These are phyloP conservation scores for Zosterops hypoxanthus DNA, from an alignment of 2,113 vertebrate genomes.

Conservation along the genomic window DNA sequence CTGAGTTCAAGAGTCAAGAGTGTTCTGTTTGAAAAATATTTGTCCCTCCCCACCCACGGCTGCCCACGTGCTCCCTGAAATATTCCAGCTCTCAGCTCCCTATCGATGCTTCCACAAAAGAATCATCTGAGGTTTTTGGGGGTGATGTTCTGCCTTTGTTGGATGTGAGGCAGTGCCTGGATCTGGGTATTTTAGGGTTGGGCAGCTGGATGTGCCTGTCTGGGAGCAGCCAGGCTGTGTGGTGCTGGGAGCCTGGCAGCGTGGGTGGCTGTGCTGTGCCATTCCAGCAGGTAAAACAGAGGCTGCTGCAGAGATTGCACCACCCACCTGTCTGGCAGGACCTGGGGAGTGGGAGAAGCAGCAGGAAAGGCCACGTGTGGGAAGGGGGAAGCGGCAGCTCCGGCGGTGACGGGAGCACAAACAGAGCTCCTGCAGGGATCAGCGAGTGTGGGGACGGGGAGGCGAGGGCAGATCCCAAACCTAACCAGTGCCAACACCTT, in stretches of 20 bases:
- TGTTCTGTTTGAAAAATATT: constrained; percentile 52
- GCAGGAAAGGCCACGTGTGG: not conserved
- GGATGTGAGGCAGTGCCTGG: fast-evolving
- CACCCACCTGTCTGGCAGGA: constrained; percentile 20
- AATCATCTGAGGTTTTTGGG: not conserved
- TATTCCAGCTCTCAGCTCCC: not conserved
- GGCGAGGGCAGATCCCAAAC: fast-evolving
- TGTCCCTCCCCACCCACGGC: constrained; percentile 34
- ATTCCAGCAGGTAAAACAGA: not conserved
- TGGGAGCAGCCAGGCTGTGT: not conserved
- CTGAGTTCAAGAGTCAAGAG: constrained; percentile 19
- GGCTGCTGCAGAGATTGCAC: not conserved
- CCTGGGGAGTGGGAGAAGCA: not conserved
- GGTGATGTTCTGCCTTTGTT: not conserved
- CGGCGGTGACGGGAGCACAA: not conserved
- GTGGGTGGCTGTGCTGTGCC: not conserved
- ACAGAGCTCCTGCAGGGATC: not conserved
- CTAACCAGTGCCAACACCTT: not conserved
- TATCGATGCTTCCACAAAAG: not conserved
- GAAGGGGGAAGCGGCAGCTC: not conserved
- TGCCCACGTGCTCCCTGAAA: not conserved
- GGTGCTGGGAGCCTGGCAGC: not conserved
- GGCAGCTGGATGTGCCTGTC: not conserved
- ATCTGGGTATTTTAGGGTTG: not conserved
- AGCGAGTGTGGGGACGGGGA: fast-evolving